A percentile compares a stretch with the other conserved stretches of the same genome.
phyloP scores from a whole-genome alignment of 1,140 invertebrate genomes.

The Drosophila persimilis region DNA sequence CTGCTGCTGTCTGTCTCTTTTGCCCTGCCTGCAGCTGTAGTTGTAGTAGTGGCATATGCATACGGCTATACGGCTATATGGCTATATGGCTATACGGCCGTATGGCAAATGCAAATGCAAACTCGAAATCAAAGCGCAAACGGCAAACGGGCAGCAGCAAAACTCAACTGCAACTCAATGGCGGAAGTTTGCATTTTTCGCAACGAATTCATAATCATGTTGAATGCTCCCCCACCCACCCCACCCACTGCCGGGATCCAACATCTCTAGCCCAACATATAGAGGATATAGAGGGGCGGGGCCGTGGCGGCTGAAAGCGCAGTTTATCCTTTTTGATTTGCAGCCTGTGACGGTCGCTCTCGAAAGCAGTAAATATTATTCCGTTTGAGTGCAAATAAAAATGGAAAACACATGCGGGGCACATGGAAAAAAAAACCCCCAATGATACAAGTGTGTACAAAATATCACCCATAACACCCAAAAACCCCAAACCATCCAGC shows the following conservation, averaged over 20 bases:
- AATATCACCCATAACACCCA: constrained; percentile 11
- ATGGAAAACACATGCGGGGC: constrained; percentile 36
- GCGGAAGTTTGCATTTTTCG: constrained; percentile 78
- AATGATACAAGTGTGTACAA: constrained; percentile 11
- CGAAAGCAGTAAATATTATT: constrained; percentile 72
- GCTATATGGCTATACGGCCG: constrained; percentile 13
- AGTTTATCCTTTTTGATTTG: constrained; percentile 81
- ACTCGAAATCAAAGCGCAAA: constrained; percentile 74
- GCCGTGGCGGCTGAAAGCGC: constrained; percentile 69
- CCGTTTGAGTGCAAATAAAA: constrained; percentile 63
- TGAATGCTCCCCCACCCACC: constrained; percentile 37
- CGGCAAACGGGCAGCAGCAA: constrained; percentile 51
- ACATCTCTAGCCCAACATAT: constrained; percentile 20
- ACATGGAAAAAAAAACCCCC: constrained; percentile 15
- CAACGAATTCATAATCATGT: constrained; percentile 80
- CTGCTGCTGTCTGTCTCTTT: constrained; percentile 15
- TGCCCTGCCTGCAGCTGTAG: neutral
- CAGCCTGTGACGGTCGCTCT: constrained; percentile 38
- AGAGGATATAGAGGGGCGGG: constrained; percentile 1
- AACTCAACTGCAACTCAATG: constrained; percentile 73
- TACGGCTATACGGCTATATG: constrained; percentile 5
- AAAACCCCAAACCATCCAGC: constrained; percentile 7
- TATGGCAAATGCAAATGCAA: constrained; percentile 49
- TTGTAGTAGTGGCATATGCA: neutral
- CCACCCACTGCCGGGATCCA: neutral